These are phyloP conservation scores for Trachelus tabidus DNA, from an alignment of 2,888 invertebrate genomes.

Conservation along the genomic window DNA sequence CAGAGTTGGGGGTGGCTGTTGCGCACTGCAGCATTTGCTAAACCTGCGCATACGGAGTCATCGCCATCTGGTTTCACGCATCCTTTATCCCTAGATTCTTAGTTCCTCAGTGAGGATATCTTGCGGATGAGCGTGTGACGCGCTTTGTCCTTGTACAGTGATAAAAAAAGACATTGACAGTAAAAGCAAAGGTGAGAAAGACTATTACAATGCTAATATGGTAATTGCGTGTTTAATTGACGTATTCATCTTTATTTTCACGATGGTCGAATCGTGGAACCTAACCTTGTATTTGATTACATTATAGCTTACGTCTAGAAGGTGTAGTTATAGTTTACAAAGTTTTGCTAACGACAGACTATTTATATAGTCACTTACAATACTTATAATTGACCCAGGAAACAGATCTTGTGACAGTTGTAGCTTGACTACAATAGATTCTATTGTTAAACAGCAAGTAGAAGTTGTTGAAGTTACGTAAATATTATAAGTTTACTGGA, in stretches of 20 bases:
- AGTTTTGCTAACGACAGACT: neutral
- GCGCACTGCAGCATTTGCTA: constrained; percentile 42
- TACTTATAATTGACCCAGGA: neutral
- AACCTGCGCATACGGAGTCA: neutral
- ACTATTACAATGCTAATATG: neutral
- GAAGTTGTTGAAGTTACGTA: neutral
- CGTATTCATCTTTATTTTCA: neutral
- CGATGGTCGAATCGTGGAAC: neutral
- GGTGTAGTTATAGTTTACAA: neutral
- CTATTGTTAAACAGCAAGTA: neutral
- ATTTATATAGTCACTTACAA: neutral
- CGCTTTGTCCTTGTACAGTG: neutral
- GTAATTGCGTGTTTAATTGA: neutral
- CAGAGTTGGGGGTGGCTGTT: constrained; percentile 25
- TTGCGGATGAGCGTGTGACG: neutral
- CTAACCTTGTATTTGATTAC: neutral
- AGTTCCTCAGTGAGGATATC: neutral
- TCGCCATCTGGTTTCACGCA: constrained; percentile 1
- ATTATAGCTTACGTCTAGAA: neutral
- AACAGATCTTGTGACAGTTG: neutral
- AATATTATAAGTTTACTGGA: neutral
- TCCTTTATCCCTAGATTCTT: neutral
- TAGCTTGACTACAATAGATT: neutral
- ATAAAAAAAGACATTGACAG: neutral
- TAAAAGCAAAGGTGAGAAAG: neutral